Percentiles rank a stretch among this genome's conserved stretches.
Conservation (phyloP, 2,797 vertebrate species). For the Thalassophryne amazonica region DNA sequence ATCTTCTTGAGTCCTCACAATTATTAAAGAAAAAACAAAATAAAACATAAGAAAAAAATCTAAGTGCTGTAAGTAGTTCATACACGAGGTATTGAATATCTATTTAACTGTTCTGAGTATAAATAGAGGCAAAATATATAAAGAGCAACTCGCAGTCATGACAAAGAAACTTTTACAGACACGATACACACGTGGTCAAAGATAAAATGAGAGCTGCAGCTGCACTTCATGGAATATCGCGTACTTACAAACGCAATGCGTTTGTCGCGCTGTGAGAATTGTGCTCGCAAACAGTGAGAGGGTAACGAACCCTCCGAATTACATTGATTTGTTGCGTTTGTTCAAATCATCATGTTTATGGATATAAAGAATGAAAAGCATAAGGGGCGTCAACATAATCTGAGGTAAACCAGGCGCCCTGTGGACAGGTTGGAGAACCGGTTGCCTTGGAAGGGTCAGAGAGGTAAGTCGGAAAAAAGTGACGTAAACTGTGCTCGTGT, state of each 20-base stretch:
- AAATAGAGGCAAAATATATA: constrained; percentile 76
- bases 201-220: constrained; percentile 68
- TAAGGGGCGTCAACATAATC: constrained; percentile 68
- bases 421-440: constrained; percentile 62
- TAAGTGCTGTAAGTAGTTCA: constrained; percentile 83
- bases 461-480: constrained; percentile 75
- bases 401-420: constrained; percentile 70
- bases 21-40: too few relatives aligned
- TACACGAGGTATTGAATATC: constrained; percentile 78
- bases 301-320: too few relatives aligned
- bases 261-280: constrained; percentile 39
- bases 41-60: too few relatives aligned
- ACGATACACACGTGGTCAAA: constrained; percentile 71
- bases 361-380: constrained; percentile 53
- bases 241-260: constrained; percentile 51
- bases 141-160: constrained; percentile 76
- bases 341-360: constrained; percentile 47
- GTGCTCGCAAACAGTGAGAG: constrained; percentile 39
- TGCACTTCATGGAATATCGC: constrained; percentile 53
- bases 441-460: constrained; percentile 61
- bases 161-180: constrained; percentile 73
- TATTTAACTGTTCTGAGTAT: constrained; percentile 72
- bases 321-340: constrained; percentile 15
- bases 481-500: constrained; percentile 70
- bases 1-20: constrained; percentile 73